Evolutionary conservation across 2,797 vertebrate species (phyloP).

Genomic region (Acropternis orthonyx): DNA sequence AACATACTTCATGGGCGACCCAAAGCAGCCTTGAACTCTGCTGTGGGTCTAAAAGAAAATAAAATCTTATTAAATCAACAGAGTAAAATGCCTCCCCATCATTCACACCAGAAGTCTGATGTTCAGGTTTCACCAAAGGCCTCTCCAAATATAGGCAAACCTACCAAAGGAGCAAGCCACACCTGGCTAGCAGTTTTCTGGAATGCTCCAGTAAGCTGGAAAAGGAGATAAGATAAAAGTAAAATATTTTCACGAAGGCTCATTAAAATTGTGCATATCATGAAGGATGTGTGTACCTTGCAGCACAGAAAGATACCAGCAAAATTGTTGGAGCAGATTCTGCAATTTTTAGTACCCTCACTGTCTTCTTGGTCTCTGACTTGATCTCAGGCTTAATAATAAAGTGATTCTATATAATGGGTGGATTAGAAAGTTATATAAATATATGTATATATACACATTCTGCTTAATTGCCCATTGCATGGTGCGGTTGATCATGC

Average conservation of each 20-base stretch:
- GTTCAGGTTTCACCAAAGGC: neutral
- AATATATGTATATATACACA: neutral
- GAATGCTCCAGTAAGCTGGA: neutral
- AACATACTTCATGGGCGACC: neutral
- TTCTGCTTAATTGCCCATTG: constrained; percentile 33
- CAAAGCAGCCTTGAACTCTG: constrained; percentile 12
- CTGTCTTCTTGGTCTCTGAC: neutral
- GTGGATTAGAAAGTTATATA: neutral
- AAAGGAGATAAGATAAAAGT: neutral
- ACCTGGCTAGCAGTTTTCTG: neutral
- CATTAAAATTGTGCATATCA: neutral
- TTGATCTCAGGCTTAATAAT: neutral
- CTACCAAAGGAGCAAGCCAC: neutral
- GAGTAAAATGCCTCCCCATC: neutral
- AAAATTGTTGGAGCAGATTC: neutral
- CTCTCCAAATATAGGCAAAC: neutral
- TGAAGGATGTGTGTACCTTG: neutral
- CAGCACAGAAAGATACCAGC: neutral
- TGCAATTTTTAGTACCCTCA: neutral
- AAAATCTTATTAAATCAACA: neutral
- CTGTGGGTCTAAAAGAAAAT: neutral
- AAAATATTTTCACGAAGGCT: neutral
- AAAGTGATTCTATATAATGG: neutral
- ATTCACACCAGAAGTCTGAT: neutral
- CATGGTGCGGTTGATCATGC: constrained; percentile 30